These are phyloP conservation scores for Sarcophaga rosellei DNA, from an alignment of 2,888 invertebrate species.

Conservation along the genomic window DNA sequence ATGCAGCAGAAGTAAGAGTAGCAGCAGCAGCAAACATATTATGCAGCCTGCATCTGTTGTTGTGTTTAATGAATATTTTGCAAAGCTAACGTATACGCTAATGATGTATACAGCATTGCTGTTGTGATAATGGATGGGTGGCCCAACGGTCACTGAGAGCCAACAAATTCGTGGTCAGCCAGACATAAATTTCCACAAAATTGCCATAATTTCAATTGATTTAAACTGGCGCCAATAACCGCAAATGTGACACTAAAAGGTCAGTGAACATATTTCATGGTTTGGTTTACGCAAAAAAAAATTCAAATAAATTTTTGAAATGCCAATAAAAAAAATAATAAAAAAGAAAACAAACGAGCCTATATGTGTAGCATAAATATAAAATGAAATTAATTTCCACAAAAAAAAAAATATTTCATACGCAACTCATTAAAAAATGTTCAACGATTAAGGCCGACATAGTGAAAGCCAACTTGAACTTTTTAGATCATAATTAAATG, in stretches of 20 bases:
- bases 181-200: slow-evolving; percentile 77
- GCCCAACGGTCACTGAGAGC: not conserved
- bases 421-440: slow-evolving; percentile 40
- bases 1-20: slow-evolving; percentile 27
- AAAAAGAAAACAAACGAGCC: slow-evolving; percentile 25
- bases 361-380: not conserved
- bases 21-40: slow-evolving; percentile 12
- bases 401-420: slow-evolving; percentile 14
- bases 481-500: slow-evolving; percentile 39
- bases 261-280: slow-evolving; percentile 65
- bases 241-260: slow-evolving; percentile 71
- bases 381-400: slow-evolving; percentile 38
- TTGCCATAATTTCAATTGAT: slow-evolving; percentile 78
- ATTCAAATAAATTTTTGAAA: slow-evolving; percentile 10
- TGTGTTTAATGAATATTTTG: too few relatives aligned
- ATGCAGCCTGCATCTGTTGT: too few relatives aligned
- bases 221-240: slow-evolving; percentile 77
- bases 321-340: slow-evolving; percentile 37
- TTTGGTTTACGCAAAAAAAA: slow-evolving; percentile 45
- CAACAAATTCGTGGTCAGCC: slow-evolving; percentile 61
- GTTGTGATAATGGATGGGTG: slow-evolving; percentile 70
- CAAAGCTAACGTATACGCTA: slow-evolving; percentile 52
- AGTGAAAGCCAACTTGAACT: slow-evolving; percentile 32
- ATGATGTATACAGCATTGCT: slow-evolving; percentile 54
- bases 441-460: not conserved